Evolutionary conservation across 2,113 vertebrate genomes (phyloP).

Genomic region (Proterorhinus semilunaris): DNA sequence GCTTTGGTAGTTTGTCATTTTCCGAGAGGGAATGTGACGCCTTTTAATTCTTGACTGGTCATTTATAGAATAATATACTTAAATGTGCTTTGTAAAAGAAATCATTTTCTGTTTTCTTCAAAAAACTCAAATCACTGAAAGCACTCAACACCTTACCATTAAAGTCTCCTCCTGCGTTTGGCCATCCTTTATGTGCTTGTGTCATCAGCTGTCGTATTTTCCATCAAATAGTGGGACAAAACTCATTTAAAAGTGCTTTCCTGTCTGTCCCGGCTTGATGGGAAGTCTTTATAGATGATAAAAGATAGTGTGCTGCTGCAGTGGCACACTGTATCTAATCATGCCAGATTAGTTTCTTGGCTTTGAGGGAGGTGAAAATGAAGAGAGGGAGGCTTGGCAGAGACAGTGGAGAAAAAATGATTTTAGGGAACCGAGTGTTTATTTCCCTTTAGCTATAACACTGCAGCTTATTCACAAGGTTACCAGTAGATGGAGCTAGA

Average conservation of each 20-base stretch:
- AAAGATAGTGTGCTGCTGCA: slow-evolving; percentile 39
- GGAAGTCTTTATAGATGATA: slow-evolving; percentile 49
- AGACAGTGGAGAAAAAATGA: slow-evolving; percentile 54
- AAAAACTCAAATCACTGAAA: background rate
- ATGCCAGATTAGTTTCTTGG: slow-evolving; percentile 64
- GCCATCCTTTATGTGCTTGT: slow-evolving; percentile 7
- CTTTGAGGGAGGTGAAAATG: slow-evolving; percentile 45
- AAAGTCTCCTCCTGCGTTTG: background rate
- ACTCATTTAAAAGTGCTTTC: slow-evolving; percentile 33
- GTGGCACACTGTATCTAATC: slow-evolving; percentile 63
- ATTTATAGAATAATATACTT: no score
- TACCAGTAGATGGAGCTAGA: slow-evolving; percentile 70
- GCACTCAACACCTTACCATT: background rate
- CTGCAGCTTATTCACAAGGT: slow-evolving; percentile 31
- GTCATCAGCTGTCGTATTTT: background rate
- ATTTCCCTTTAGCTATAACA: slow-evolving; percentile 33
- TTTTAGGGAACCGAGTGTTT: slow-evolving; percentile 51
- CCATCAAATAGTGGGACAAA: slow-evolving; percentile 28
- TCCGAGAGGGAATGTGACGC: no score
- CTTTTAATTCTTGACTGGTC: no score
- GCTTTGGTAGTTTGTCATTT: no score
- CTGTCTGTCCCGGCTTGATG: slow-evolving; percentile 22
- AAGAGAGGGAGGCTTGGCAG: slow-evolving; percentile 53
- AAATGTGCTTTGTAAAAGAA: background rate
- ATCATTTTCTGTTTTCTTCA: background rate